phyloP scores from a whole-genome alignment of 2,113 vertebrate genomes.

The Mirounga angustirostris region DNA sequence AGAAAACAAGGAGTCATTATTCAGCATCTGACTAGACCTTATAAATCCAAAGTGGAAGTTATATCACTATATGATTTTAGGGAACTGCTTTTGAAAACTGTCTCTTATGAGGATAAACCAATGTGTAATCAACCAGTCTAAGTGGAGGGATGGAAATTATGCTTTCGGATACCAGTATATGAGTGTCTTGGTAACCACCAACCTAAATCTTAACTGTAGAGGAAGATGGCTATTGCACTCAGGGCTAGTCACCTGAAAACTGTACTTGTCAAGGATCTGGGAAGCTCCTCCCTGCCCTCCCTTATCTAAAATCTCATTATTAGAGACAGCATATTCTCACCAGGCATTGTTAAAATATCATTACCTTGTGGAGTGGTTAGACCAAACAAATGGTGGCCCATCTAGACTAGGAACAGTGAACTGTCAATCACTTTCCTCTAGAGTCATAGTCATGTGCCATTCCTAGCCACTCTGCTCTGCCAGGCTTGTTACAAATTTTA shows the following conservation, averaged over 20 bases:
- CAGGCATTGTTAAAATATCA: not conserved
- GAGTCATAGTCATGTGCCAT: not conserved
- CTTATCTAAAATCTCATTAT: not conserved
- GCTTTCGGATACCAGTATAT: not conserved
- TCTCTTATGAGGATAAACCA: constrained; percentile 71
- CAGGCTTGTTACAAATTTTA: not conserved
- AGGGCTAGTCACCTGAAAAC: not conserved
- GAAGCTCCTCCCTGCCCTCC: not conserved
- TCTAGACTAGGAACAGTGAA: not conserved
- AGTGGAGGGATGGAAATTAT: not conserved
- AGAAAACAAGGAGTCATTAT: constrained; percentile 65
- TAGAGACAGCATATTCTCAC: not conserved
- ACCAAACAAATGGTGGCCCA: not conserved
- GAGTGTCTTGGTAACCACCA: not conserved
- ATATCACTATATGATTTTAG: constrained; percentile 40
- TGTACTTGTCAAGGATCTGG: not conserved
- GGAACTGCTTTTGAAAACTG: constrained; percentile 70
- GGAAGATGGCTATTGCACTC: not conserved
- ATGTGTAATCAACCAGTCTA: constrained; percentile 50
- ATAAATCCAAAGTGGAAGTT: constrained; percentile 74
- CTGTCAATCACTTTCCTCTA: not conserved
- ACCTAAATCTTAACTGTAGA: not conserved
- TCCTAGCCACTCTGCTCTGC: not conserved
- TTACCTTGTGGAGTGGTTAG: not conserved
- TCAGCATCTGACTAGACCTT: constrained; percentile 74